Percentiles rank a stretch among this genome's conserved stretches.
These are phyloP conservation scores for Scaptomyza caliginosa DNA, from an alignment of 2,888 invertebrate species.

Conservation along the genomic window DNA sequence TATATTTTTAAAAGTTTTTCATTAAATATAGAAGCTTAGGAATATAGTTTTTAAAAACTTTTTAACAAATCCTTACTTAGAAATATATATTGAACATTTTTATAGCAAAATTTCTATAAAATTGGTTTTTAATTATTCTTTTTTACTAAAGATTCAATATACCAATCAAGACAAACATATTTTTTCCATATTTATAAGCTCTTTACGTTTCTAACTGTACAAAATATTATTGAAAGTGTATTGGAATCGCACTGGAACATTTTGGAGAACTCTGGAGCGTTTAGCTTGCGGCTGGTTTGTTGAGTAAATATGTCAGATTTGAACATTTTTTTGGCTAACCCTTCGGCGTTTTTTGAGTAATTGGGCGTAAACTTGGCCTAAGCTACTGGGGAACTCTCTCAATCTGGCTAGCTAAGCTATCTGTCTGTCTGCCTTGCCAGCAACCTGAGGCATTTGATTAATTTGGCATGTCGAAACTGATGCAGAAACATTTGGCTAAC, in stretches of 20 bases:
- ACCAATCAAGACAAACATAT: too few species aligned
- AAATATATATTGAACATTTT: too few species aligned
- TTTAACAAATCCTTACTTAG: too few species aligned
- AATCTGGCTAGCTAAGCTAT: too few species aligned
- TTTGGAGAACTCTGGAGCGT: constrained; percentile 25
- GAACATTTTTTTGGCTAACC: constrained; percentile 43
- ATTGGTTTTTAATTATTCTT: neutral
- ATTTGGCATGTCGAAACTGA: constrained; percentile 69
- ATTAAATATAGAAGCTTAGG: too few species aligned
- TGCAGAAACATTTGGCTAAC: constrained; percentile 57
- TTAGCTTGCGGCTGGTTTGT: constrained; percentile 59
- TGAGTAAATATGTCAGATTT: constrained; percentile 75
- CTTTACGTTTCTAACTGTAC: neutral
- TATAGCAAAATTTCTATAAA: too few species aligned
- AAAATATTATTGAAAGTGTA: neutral
- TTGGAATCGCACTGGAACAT: neutral
- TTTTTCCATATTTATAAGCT: neutral
- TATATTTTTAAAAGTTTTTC: too few species aligned
- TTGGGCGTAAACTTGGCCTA: constrained; percentile 65
- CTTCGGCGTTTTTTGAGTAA: constrained; percentile 55
- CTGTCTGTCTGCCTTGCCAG: constrained; percentile 6
- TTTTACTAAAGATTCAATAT: neutral
- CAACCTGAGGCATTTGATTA: constrained; percentile 64
- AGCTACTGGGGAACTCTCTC: constrained; percentile 45
- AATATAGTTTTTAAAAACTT: too few species aligned